phyloP scores from a whole-genome alignment of 1,140 invertebrate genomes.

The Brachionus rotundiformis region DNA sequence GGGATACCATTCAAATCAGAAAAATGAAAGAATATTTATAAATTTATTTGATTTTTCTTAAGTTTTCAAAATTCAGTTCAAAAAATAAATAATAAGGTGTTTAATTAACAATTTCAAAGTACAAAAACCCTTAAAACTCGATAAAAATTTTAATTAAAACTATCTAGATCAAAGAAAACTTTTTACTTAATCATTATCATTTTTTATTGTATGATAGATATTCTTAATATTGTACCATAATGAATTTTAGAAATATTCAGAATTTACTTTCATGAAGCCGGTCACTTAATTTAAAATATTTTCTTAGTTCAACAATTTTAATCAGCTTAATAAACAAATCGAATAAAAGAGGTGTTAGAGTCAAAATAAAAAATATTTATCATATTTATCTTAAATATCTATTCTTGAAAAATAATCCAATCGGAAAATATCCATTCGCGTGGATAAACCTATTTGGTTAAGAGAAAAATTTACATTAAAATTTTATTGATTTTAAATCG shows the following conservation, averaged over 20 bases:
- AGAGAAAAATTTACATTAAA: neutral
- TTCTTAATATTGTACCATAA: neutral
- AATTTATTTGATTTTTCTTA: neutral
- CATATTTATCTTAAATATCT: neutral
- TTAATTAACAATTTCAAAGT: neutral
- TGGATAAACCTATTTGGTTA: neutral
- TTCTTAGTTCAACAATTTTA: neutral
- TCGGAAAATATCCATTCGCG: neutral
- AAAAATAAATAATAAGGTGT: neutral
- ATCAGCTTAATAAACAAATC: neutral
- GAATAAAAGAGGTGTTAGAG: constrained; percentile 25
- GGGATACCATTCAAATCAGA: no score
- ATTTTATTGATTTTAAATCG: constrained; percentile 39
- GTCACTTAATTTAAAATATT: neutral
- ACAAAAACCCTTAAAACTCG: neutral
- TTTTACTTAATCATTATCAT: no score
- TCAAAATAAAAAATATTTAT: neutral
- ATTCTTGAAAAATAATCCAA: neutral
- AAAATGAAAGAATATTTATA: no score
- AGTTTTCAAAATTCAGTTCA: neutral
- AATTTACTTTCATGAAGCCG: neutral
- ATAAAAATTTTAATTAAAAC: neutral
- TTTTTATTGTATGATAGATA: no score
- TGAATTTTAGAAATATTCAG: neutral
- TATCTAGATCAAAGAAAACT: no score